These are phyloP conservation scores for Drosophila hamatofila DNA, from an alignment of 2,888 invertebrate genomes.

Conservation along the genomic window DNA sequence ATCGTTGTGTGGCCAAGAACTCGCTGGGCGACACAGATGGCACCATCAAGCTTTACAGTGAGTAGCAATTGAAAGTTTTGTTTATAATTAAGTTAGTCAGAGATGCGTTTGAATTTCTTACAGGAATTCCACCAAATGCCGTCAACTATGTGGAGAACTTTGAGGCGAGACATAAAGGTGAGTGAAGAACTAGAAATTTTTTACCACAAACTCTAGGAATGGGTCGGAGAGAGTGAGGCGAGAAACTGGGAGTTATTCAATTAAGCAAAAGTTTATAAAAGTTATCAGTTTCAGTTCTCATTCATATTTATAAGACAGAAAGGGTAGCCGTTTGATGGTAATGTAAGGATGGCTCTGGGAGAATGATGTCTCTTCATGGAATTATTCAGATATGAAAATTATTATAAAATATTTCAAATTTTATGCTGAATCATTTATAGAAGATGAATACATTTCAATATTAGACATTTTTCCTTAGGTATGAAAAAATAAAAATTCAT, in stretches of 20 bases:
- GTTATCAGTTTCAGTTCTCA: too few relatives aligned
- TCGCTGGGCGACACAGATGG: constrained; percentile 94
- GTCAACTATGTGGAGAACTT: constrained; percentile 84
- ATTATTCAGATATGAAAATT: too few relatives aligned
- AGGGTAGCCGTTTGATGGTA: background rate
- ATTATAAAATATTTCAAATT: too few relatives aligned
- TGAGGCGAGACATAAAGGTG: constrained; percentile 84
- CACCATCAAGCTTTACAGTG: constrained; percentile 92
- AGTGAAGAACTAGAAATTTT: constrained; percentile 35
- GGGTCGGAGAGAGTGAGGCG: too few relatives aligned
- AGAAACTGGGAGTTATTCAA: too few relatives aligned
- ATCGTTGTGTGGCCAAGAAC: constrained; percentile 93
- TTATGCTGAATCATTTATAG: too few relatives aligned
- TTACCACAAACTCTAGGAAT: too few relatives aligned
- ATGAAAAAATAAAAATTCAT: too few relatives aligned
- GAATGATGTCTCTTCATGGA: too few relatives aligned
- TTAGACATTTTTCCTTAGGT: too few relatives aligned
- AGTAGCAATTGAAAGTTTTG: constrained; percentile 85
- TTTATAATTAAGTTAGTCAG: background rate
- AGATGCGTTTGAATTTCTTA: background rate
- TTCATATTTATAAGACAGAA: background rate
- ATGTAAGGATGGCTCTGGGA: background rate
- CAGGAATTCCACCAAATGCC: constrained; percentile 85
- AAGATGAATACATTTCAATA: too few relatives aligned
- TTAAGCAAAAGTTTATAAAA: too few relatives aligned